Evolutionary conservation across 2,888 invertebrate species (phyloP), one percentile per base, ranked within the genome.

Genomic region (Polydesmus complanatus): DNA sequence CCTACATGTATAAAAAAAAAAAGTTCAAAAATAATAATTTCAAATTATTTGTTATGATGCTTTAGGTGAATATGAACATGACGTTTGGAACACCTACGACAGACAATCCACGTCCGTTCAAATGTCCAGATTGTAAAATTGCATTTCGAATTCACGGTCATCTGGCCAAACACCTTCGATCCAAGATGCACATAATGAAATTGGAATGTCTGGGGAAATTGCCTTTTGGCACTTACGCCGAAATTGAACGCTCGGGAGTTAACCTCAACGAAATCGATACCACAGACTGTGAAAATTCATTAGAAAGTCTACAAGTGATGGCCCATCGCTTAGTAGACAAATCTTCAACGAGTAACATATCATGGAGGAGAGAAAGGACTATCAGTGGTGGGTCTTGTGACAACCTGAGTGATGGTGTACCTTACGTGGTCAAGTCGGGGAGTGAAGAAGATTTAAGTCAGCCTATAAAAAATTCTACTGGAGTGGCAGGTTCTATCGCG

Each of bases 71-170:
- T 69, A 88, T 88, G 86, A 88, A 86, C 27, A 84, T 86, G 22
- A 86, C 88, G 0, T 88, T 88, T 71, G 88, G 88, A 5, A 84
- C 87, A 11, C 91, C 58, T 78, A 71, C 72, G 8, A 86, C 88
- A 18, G 86, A 85, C 65, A 95, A 96, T 76, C 96, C 96, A 1
- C 81, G 96, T 57, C 95, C 96, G 21, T 97, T 95, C 74, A 89
- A 93, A 70, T 97, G 97, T 77, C 84, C 84, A 22, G 94, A 96
- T 72, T 97, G 97, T 73, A 90, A 89, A 72, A 89, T 93, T 67
- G 95, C 94, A 8, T 97, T 98, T 73, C 69, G 77, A 8, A 95
- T 95, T 70, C 95, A 94, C 70, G 97, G 96, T 0, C 96, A 96
- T 75, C 78, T 98, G 69, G 94, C 95, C 0, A 96, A 96, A 75